Conservation (phyloP, 2,797 vertebrate genomes). For the Macropodus opercularis region DNA sequence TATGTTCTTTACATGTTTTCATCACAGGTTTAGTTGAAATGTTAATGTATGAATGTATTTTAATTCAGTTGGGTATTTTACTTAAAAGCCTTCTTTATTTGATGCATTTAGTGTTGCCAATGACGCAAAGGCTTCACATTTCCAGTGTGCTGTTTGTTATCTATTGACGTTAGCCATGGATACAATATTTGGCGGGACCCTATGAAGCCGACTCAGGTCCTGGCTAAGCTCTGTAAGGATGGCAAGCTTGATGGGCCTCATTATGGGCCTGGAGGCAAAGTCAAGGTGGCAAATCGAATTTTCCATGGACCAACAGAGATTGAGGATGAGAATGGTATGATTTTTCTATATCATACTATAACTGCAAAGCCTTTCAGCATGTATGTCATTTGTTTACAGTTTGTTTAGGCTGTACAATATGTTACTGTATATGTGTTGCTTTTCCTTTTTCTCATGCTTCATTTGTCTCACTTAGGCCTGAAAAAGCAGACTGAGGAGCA, state of each 20-base stretch:
- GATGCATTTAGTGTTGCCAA: neutral
- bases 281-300: slow-evolving; percentile 91
- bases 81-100: neutral
- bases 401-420: neutral
- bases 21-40: neutral
- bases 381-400: neutral
- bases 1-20: neutral
- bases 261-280: slow-evolving; percentile 91
- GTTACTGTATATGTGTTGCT: neutral
- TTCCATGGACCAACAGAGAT: slow-evolving; percentile 90
- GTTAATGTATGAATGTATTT: neutral
- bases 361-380: neutral
- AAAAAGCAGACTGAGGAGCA: slow-evolving; percentile 95
- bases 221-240: slow-evolving; percentile 93
- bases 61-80: neutral
- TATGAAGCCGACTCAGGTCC: slow-evolving; percentile 93
- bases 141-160: slow-evolving; percentile 10
- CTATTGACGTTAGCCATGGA: slow-evolving; percentile 84
- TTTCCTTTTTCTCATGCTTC: neutral
- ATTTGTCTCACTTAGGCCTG: slow-evolving; percentile 80
- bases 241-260: slow-evolving; percentile 93
- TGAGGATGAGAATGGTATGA: slow-evolving; percentile 93
- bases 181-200: slow-evolving; percentile 97
- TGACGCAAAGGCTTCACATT: neutral
- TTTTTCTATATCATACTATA: neutral